These are phyloP conservation scores for Cantharis flavilabris DNA, from an alignment of 2,888 invertebrate species.

Conservation along the genomic window DNA sequence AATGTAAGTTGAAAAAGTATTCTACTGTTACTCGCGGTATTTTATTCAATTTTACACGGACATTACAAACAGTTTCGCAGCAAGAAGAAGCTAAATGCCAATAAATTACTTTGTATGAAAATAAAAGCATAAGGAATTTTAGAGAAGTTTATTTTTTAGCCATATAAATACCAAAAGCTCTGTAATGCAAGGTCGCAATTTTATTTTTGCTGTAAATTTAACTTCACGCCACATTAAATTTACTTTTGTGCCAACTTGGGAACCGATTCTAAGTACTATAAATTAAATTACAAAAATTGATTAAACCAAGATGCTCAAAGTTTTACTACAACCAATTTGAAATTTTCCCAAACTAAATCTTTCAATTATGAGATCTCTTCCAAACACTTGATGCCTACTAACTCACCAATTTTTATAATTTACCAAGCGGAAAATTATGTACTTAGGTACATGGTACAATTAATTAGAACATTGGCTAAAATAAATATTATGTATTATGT, in stretches of 20 bases:
- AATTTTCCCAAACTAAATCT: not conserved
- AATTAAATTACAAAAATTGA: constrained; percentile 1
- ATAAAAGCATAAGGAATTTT: constrained; percentile 1
- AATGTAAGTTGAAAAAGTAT: not conserved
- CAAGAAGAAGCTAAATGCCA: constrained; percentile 6
- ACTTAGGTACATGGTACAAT: not conserved
- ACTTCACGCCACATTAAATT: constrained; percentile 17
- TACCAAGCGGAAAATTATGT: not conserved
- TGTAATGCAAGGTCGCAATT: constrained; percentile 8
- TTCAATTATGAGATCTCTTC: not conserved
- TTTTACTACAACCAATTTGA: not conserved
- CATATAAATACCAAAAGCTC: not conserved
- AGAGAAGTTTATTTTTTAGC: constrained; percentile 7
- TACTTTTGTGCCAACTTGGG: not conserved
- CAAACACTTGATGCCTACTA: not conserved
- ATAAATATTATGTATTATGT: no score
- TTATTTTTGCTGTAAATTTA: constrained; percentile 5
- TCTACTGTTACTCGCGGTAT: not conserved
- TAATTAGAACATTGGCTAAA: not conserved
- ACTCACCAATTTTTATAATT: not conserved
- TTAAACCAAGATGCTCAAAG: not conserved
- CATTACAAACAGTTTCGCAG: not conserved
- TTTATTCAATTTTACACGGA: not conserved
- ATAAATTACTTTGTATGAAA: constrained; percentile 8
- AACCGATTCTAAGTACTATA: not conserved